Base-by-base conservation (phyloP, 2,888 invertebrate genomes). In the Meganola albula region DNA sequence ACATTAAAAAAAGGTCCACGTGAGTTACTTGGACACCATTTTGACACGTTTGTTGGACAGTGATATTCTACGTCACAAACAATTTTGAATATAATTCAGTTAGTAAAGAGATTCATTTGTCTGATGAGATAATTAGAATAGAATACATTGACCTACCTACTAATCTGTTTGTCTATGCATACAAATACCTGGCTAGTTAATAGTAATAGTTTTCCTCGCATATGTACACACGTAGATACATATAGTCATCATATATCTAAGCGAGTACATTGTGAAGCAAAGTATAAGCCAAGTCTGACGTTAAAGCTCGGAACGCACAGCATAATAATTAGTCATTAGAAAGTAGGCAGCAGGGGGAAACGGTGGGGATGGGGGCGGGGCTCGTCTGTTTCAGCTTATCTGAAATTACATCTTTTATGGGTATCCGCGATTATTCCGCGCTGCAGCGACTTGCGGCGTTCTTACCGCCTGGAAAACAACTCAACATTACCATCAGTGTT, bases 291-390 rank as follows among this genome's bases (percentile, higher is more conserved):
- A 68, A 66, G 71, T 73, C 75, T 74, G 76, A 79, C 74, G 78
- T 71, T 78, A 73, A 82, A 78, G 79, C 82, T 82, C 67, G 76
- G 67, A 83, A 82, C 82, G 83, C 82, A 84, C 80, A 82, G 84
- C 84, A 85, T 85, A 85, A 85, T 85, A 85, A 84, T 85, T 85
- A 85, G 85, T 85, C 85, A 85, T 85, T 85, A 85, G 85, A 83
- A 84, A 83, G 84, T 83, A 82, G 84, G 80, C 69, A 82, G 78
- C 63, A 61, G 65, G 69, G 72, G 71, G 57, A 64, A 55, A 49
- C 35, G 49, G 53, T 60, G 66, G 62, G 59, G 58, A 40, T 53
- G 59, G 63, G 65, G 80, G 82, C 75, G 78, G 77, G 55, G 82
- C 79, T 79, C 83, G 84, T 83, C 84, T 83, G 80, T 85, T 85